Evolutionary conservation across 23 tunicate genomes (phyloP).

Genomic region (Clavelina lepadiformis): DNA sequence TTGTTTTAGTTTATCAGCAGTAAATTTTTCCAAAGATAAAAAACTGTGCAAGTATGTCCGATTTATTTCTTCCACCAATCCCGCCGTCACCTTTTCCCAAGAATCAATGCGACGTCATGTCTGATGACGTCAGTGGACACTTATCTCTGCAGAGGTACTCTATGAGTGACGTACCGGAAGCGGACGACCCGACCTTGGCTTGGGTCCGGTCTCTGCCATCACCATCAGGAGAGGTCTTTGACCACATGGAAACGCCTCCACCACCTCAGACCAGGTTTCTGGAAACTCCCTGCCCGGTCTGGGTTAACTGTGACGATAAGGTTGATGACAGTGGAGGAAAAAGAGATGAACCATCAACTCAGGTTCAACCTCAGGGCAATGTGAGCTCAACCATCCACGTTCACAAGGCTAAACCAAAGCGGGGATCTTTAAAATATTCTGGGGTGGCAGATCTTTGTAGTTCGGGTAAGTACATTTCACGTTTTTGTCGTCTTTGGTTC

Average conservation of each 20-base stretch:
- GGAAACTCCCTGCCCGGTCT: conserved; percentile 19
- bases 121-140: background rate
- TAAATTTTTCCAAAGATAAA: no score
- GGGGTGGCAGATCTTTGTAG: no score
- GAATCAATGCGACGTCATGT: background rate
- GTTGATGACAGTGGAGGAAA: background rate
- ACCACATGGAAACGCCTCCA: background rate
- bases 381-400: no score
- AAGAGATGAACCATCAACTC: background rate
- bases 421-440: no score
- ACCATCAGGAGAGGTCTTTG: conserved; percentile 8
- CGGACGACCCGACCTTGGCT: conserved; percentile 61
- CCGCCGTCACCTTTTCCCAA: conserved; percentile 24
- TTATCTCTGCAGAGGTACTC: conserved; percentile 12
- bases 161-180: conserved; percentile 23
- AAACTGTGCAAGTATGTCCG: conserved; percentile 49
- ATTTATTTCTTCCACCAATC: conserved; percentile 66
- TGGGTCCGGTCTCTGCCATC: conserved; percentile 85
- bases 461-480: no score
- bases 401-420: no score
- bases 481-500: no score
- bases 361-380: background rate
- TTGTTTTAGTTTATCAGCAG: no score
- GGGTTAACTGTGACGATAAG: background rate
- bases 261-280: conserved; percentile 18